Evolutionary conservation across 2,888 invertebrate species (phyloP), one percentile per base, ranked within the genome.

Genomic region (Eupithecia inturbata): DNA sequence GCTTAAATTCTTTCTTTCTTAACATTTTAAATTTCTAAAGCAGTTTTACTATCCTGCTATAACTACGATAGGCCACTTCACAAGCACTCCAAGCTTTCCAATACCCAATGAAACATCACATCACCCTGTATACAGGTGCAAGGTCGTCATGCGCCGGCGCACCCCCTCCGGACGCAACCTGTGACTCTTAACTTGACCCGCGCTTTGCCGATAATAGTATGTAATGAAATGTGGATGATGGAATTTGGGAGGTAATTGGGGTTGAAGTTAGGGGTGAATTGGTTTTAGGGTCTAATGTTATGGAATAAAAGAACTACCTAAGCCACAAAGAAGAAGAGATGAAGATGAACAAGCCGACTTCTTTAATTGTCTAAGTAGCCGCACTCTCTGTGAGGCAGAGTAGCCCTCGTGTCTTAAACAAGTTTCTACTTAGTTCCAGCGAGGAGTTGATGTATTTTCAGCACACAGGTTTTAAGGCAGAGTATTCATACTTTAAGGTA

Each of bases 71-170:
- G 1, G 14, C 28, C 14, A 0, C 16, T n/a, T 28, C 28, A 14
- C 19, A 62, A 31, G 6, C 19, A 16, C 16, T 19, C 31, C 3
- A 62, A 62, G 16, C 6, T 31, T 31, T 62, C 62, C 62, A 31
- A 62, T 19, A 31, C 3, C 12, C 19, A 62, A 28, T 31, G 31
- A 62, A 62, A 62, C 28, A 62, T n/a, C 12, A 39, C n/a, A 73
- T 22, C 79, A 78, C 72, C 77, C 80, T 78, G 72, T 80, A 73
- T 57, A 75, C 79, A 79, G 79, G 80, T 78, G 80, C 82, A 84
- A 83, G 85, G 84, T 78, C 83, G 85, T 86, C 85, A 87, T 80
- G 87, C 85, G 82, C 83, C 74, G 76, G 75, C 83, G 85, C 84
- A 77, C 86, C 77, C 86, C 85, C 87, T 76, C 79, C 45, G 36